Base-by-base conservation (phyloP, 2,797 vertebrate species). In the Hephaestus fuliginosus region DNA sequence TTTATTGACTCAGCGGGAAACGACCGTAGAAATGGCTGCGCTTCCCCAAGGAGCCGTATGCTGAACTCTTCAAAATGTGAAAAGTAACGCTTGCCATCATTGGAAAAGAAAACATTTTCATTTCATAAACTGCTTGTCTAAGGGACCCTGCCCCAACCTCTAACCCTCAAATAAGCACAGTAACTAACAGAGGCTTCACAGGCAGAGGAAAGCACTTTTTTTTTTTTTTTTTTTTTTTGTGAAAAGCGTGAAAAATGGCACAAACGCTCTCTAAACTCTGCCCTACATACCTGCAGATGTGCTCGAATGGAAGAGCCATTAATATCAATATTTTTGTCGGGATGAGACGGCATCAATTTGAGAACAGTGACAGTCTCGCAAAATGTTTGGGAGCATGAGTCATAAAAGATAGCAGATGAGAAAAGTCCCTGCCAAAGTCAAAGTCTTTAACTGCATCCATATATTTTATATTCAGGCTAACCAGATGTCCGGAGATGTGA, bases 81-180 rank as follows among this genome's bases (percentile, higher is more conserved):
- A 51, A 84, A 83, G 75, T 81, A 79, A 71, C 48, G 64, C 70
- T 86, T 71, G 70, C 74, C 82, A 67, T 89, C 55, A 53, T 66
- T 86, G 84, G 84, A 89, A 91, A 90, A 53, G 69, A 91, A 92
- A 90, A 90, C 80, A 85, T 92, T 93, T 91, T 87, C 60, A 86
- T 87, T 90, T 91, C 83, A 88, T 87, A 82, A 90, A 83, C 62
- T 88, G 85, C 86, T 91, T 81, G 79, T 88, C 64, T 72, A 70
- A 85, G 74, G 70, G 76, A 86, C 77, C 65, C 63, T 64, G 78
- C 58, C 73, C 76, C 78, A 75, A 78, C 72, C 61, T 83, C 87
- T 70, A 83, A 87, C 70, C 75, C 70, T 70, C 63, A 53, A 80
- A 60, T 81, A 80, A 86, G 67, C 76, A 65, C 52, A 76, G 63